Percentiles rank a stretch among this genome's conserved stretches.
These are phyloP conservation scores for Leptinotarsa juncta DNA, from an alignment of 2,888 invertebrate genomes.

Conservation along the genomic window DNA sequence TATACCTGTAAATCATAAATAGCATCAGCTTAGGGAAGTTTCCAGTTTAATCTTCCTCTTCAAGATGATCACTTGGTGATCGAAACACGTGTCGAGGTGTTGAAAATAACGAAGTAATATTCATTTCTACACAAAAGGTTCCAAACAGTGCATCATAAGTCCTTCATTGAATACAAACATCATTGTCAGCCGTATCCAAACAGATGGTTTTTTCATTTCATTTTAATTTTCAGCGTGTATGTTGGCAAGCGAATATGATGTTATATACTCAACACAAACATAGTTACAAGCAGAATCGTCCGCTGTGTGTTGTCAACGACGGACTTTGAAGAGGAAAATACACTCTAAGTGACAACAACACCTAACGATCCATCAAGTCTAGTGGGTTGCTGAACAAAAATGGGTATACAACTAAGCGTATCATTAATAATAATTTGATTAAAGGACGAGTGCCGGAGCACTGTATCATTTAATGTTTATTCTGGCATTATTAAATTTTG, in stretches of 20 bases:
- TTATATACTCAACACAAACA: neutral
- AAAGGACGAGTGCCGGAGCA: slow-evolving; percentile 15
- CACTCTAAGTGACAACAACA: slow-evolving; percentile 18
- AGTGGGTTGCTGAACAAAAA: slow-evolving; percentile 5
- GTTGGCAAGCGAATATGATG: neutral
- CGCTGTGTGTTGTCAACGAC: neutral
- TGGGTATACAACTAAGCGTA: slow-evolving; percentile 4
- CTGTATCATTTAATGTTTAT: slow-evolving; percentile 57
- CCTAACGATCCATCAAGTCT: slow-evolving; percentile 11
- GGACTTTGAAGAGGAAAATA: slow-evolving; percentile 4
- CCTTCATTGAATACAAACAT: too few relatives aligned
- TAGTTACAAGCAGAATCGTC: neutral
- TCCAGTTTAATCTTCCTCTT: too few relatives aligned
- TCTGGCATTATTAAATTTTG: slow-evolving; percentile 60
- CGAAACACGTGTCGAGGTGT: too few relatives aligned
- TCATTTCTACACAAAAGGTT: too few relatives aligned
- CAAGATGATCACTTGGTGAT: too few relatives aligned
- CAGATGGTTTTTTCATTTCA: too few relatives aligned
- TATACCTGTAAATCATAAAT: too few relatives aligned
- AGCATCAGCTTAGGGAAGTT: too few relatives aligned
- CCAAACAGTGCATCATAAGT: too few relatives aligned
- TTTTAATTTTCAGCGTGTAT: neutral
- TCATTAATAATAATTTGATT: slow-evolving; percentile 22
- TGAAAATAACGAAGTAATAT: too few relatives aligned
- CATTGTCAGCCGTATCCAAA: too few relatives aligned